Evolutionary conservation across 2,797 vertebrate genomes (phyloP), one percentile per base, ranked within the genome.

Genomic region (Rhincodon typus): DNA sequence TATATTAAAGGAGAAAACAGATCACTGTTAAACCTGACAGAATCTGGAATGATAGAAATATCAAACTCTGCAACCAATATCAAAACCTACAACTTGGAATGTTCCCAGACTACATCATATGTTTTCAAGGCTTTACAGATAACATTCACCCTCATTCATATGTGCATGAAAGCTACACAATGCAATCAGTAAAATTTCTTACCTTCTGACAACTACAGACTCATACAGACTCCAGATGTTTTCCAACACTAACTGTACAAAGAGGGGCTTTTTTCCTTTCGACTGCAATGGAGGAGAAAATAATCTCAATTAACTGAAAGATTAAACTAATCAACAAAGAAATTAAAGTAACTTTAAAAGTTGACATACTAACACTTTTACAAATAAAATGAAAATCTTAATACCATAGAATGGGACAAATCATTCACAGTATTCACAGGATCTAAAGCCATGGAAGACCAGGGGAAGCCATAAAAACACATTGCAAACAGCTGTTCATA

Each of bases 211-310:
- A 93, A 98, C 97, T 86, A 99, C 98, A 0, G 98, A 98, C 27
- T 99, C 99, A 95, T 99, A 99, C 62, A 99, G 97, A 97, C 98
- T 99, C 99, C 99, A 99, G 96, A 99, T 98, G 96, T 99, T 99
- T 96, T 99, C 99, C 96, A 99, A 97, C 95, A 99, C 99, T 1
- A 99, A 97, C 96, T 99, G 99, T 95, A 99, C 99, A 97, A 99
- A 99, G 95, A 99, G 97, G 23, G 98, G 98, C 96, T 99, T 99
- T 97, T 98, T 99, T 96, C 98, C 99, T 98, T 99, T 99, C 79
- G 97, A 97, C 99, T 99, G 96, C n/a, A 57, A 96, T 34, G 38
- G 27, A 30, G 27, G 74, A 95, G 86, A 70, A 95, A 74, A 93
- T 1, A 72, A n/a, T 72, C 42, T 74, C 69, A 90, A 12, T 74